These are phyloP conservation scores for Chelon auratus DNA, from an alignment of 2,797 vertebrate species.

Conservation along the genomic window DNA sequence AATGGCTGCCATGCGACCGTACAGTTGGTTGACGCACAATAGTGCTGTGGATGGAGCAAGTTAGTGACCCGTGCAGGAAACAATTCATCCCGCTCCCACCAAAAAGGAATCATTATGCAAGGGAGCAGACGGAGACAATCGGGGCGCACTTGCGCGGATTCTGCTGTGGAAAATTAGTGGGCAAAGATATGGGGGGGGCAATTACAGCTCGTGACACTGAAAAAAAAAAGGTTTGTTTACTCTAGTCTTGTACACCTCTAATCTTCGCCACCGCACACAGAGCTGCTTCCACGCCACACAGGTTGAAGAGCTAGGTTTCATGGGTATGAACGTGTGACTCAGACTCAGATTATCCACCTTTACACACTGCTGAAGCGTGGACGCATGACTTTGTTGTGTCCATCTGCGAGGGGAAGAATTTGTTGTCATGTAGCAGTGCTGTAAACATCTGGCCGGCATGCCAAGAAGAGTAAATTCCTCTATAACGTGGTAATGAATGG, in stretches of 20 bases:
- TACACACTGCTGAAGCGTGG: background rate
- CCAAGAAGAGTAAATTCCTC: slow-evolving; percentile 12
- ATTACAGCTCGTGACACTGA: slow-evolving; percentile 13
- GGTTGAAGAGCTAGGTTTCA: no score
- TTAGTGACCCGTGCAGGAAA: slow-evolving; percentile 72
- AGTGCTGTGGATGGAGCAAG: slow-evolving; percentile 62
- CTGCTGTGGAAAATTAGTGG: slow-evolving; percentile 40
- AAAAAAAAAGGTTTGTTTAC: slow-evolving; percentile 7
- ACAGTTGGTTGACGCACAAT: slow-evolving; percentile 65
- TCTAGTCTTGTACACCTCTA: background rate
- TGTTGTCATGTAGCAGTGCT: slow-evolving; percentile 35
- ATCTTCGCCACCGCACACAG: background rate
- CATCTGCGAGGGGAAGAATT: slow-evolving; percentile 32
- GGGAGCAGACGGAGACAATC: slow-evolving; percentile 50
- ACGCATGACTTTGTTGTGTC: slow-evolving; percentile 5
- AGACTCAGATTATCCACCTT: no score
- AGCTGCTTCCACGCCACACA: slow-evolving; percentile 8
- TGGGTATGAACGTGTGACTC: no score
- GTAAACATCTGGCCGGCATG: slow-evolving; percentile 54
- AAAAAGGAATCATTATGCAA: slow-evolving; percentile 63
- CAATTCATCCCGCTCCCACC: slow-evolving; percentile 55
- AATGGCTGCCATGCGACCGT: slow-evolving; percentile 76
- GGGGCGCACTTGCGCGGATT: slow-evolving; percentile 30
- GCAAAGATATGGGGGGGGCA: slow-evolving; percentile 25
- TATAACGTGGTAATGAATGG: slow-evolving; percentile 41